A percentile compares a stretch with the other conserved stretches of the same genome.
These are phyloP conservation scores for Rhyacophila evoluta DNA, from an alignment of 2,888 invertebrate genomes.

Conservation along the genomic window DNA sequence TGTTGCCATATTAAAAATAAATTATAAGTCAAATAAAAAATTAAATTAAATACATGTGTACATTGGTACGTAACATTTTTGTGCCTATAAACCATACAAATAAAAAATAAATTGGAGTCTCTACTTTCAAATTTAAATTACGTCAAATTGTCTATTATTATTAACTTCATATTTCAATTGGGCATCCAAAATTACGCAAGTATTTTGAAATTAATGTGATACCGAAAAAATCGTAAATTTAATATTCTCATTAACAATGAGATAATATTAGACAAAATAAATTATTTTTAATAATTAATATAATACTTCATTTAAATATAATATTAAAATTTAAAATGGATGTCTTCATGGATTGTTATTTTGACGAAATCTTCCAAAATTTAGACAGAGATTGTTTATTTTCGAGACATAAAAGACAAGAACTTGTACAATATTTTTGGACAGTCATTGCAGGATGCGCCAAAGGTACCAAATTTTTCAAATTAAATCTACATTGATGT, in stretches of 20 bases:
- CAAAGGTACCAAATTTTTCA: no score
- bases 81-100: no score
- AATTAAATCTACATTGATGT: no score
- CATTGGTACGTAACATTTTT: no score
- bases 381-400: conserved; percentile 80
- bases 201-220: background rate
- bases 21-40: no score
- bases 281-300: no score
- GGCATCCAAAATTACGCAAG: background rate
- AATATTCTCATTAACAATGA: background rate
- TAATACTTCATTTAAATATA: background rate
- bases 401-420: conserved; percentile 77
- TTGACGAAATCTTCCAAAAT: conserved; percentile 79
- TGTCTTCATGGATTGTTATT: conserved; percentile 82
- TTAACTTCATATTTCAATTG: background rate
- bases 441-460: conserved; percentile 82
- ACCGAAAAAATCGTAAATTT: background rate
- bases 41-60: no score
- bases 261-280: no score
- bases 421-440: conserved; percentile 82
- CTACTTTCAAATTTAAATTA: no score
- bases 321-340: conserved; percentile 70
- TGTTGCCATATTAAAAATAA: no score
- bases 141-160: background rate
- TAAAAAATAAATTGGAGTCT: no score